Evolutionary conservation across 2,888 invertebrate genomes (phyloP), one percentile per base, ranked within the genome.

Genomic region (Drosophila multiciliata): DNA sequence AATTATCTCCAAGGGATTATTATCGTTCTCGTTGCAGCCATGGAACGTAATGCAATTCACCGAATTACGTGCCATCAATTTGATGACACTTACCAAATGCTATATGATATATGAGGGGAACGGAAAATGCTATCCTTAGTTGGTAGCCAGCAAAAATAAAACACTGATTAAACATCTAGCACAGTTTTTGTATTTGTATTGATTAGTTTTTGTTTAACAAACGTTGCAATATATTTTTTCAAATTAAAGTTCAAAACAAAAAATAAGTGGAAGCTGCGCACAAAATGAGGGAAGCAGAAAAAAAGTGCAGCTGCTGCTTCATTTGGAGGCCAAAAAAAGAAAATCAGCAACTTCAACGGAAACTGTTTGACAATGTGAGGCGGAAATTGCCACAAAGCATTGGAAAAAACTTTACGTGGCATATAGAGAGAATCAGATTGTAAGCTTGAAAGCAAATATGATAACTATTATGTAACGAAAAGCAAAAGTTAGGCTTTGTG

Each of bases 1-100:
- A 86, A 83, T 88, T 78, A 73, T 65, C 66, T 52, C 62, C 40
- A 62, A 40, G 66, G 61, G 64, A 52, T 72, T 66, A 65, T 72
- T 82, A 57, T 67, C 62, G 50, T 29, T 54, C 53, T 52, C 60
- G 50, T n/a, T 36, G n/a, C 45, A 36, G 26, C 45, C 23, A 23
- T n/a, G 20, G 12, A 33, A 1, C 26, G n/a, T n/a, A 59, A 60
- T 49, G 35, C 48, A 48, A 49, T 33, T 40, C 17, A 48, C n/a
- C 15, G 33, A 50, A 52, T 36, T 23, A n/a, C n/a, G 9, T 52
- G 9, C 26, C 17, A 33, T 9, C 32, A 42, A 26, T n/a, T 36
- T 38, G 20, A 45, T 45, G 45, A 23, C 15, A 15, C 45, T 23
- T 15, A 15, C 23, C 45, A 45, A 45, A 23, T 45, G 45, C 12